Percentiles rank a stretch among this genome's conserved stretches.
Evolutionary conservation across 2,113 vertebrate genomes (phyloP).

Genomic region (Brachypteracias leptosomus): DNA sequence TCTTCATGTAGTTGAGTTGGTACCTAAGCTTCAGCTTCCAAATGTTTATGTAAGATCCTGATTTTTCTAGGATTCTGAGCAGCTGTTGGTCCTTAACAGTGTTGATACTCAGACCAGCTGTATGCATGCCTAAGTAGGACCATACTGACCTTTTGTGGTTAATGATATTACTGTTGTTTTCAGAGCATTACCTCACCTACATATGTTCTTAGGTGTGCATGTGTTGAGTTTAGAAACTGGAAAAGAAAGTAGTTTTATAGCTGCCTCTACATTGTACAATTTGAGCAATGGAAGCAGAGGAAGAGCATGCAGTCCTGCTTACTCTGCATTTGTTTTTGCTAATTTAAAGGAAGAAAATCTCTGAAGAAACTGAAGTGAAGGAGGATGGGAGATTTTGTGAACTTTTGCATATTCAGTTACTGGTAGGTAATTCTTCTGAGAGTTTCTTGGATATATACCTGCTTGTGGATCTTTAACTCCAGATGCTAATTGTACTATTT

Average conservation of each 20-base stretch:
- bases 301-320: neutral
- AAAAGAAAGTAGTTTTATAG: neutral
- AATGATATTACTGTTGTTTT: neutral
- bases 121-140: neutral
- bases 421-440: conserved; percentile 13
- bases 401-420: conserved; percentile 22
- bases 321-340: neutral
- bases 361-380: neutral
- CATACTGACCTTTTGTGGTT: neutral
- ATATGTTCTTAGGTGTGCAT: neutral
- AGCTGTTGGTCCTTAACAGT: neutral
- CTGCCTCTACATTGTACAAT: neutral
- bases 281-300: neutral
- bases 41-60: neutral
- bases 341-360: conserved; percentile 13
- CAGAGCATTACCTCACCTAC: neutral
- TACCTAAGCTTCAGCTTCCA: neutral
- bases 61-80: neutral
- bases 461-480: conserved; percentile 18
- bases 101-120: neutral
- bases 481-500: conserved; percentile 46
- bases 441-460: conserved; percentile 15
- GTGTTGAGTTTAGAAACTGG: neutral
- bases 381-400: neutral
- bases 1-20: neutral